Base-by-base conservation (phyloP, 2,888 invertebrate species). In the Cryptocephalus moraei region DNA sequence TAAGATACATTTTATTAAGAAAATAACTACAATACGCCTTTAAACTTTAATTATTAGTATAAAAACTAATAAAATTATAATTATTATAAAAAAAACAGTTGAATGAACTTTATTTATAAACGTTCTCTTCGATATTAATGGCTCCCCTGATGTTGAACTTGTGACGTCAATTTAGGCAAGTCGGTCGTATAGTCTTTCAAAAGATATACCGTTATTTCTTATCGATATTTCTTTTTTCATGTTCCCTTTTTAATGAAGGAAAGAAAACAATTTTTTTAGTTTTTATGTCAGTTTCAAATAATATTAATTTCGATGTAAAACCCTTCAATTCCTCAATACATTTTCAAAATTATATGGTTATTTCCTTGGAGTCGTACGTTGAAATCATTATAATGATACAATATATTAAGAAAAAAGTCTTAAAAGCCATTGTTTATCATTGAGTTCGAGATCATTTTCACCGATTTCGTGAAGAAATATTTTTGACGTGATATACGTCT, bases 321-420 rank as follows among this genome's bases (percentile, higher is more conserved):
- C 51, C 39, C 47, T 51, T 54, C 53, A 49, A 54, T 51, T 54
- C 51, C 51, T 54, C 54, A n/a, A 34, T 54, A 52, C 50, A 55
- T 52, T 55, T 55, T 52, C 50, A 55, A 55, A 52, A 50, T 55
- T 52, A 46, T 55, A 13, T 54, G 47, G 49, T 54, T 54, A 54
- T 54, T 51, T 54, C 53, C 53, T 54, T 54, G 45, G 47, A 53
- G 45, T 46, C 49, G 46, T 53, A 48, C 45, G 36, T 54, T 46
- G 50, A 50, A 45, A 54, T 54, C 47, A 54, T 46, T 53, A 50
- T 50, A 44, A 44, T 34, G 44, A 13, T 44, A 36, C 4, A 44
- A 47, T 48, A 44, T 45, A 46, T 50, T 48, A 51, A 48, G 51
- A 52, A 36, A 36, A 44, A 51, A 48, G 42, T 48, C 46, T 52